Evolutionary conservation across 2,113 vertebrate species (phyloP).

Genomic region (Gopherus flavomarginatus): DNA sequence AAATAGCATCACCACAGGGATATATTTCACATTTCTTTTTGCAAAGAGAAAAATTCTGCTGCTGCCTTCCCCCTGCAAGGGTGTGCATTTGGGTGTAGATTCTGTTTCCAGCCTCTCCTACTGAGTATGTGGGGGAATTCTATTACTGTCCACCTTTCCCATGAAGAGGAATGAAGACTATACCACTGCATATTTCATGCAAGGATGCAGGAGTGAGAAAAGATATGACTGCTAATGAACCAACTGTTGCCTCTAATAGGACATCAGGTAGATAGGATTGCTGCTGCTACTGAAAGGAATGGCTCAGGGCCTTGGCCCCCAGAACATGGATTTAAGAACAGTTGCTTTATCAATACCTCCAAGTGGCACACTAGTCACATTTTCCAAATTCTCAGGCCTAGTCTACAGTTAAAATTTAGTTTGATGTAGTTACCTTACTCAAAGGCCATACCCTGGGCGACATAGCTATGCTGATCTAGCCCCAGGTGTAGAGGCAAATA

Average conservation of each 20-base stretch:
- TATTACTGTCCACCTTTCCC: background rate
- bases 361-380: background rate
- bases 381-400: background rate
- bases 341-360: background rate
- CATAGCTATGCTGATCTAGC: no score
- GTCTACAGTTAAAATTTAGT: no score
- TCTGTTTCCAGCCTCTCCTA: background rate
- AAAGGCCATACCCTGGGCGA: no score
- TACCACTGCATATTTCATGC: background rate
- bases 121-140: background rate
- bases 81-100: background rate
- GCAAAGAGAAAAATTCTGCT: background rate
- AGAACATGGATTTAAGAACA: background rate
- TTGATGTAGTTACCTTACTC: no score
- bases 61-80: background rate
- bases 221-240: background rate
- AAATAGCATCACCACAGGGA: background rate
- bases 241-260: background rate
- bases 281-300: background rate
- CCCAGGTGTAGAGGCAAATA: no score
- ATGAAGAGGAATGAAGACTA: rapidly evolving
- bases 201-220: background rate
- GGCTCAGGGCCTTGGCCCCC: background rate
- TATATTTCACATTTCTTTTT: background rate
- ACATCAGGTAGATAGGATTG: slow-evolving; percentile 12